Base-by-base conservation (phyloP, 2,797 vertebrate species). In the Spatula clypeata region DNA sequence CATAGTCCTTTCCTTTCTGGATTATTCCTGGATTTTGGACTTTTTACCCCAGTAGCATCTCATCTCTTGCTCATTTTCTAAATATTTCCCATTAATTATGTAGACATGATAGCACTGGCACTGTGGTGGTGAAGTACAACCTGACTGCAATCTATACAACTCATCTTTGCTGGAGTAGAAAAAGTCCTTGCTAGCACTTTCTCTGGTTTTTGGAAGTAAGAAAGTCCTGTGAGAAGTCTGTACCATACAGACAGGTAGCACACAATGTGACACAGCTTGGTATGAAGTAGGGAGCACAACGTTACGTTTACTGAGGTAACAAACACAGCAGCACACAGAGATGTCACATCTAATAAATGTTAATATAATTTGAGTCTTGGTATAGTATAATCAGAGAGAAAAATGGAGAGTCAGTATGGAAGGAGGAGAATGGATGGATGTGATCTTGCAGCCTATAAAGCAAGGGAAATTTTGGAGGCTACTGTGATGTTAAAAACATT, bases 231-330 rank as follows among this genome's bases (percentile, higher is more conserved):
- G 31, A 10, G 27, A 77, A 70, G 7, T 57, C 57, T 66, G 65
- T 21, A 26, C 57, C 17, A 8, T 2, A 62, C 13, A 31, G 9
- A 14, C 60, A 45, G 36, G 12, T 14, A 11, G 18, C 36, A 15
- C 0, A 8, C 13, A 62, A 11, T 4, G 3, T 60, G 36, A 44
- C 14, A 42, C 38, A 70, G 7, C 12, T 34, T 74, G n/a, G 8
- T 45, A 7, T 38, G 58, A 58, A 61, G 40, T 45, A 65, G 15
- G 66, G 4, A 84, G 16, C 5, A 36, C 18, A 31, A 8, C 49
- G 29, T 60, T 72, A 27, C 6, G 21, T 23, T 31, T 62, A 38
- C 32, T 70, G 27, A 71, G 18, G 36, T 76, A 69, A 19, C 45
- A 47, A 47, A 47, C 45, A 47, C 45, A 47, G 45, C 21, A 47